Conservation (phyloP, 2,888 invertebrate species). For the Drosophila meridionalis region DNA sequence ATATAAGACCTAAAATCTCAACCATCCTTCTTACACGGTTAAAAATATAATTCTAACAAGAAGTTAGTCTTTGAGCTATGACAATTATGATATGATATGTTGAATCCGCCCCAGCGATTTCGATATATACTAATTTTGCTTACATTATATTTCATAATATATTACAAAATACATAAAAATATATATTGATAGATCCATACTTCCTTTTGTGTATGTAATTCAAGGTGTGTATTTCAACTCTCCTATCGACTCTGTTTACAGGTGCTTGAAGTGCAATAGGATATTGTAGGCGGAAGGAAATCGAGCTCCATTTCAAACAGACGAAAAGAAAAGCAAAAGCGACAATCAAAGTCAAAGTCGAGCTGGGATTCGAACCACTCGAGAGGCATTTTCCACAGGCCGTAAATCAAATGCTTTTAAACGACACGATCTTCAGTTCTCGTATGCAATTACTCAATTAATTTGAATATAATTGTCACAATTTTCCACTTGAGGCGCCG, state of each 20-base stretch:
- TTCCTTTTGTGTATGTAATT: neutral
- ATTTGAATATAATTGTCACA: constrained; percentile 83
- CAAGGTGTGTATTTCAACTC: neutral
- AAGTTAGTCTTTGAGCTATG: no score
- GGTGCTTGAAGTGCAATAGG: constrained; percentile 47
- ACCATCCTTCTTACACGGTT: no score
- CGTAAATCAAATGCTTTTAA: constrained; percentile 72
- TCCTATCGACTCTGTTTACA: constrained; percentile 36
- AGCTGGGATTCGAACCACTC: constrained; percentile 20
- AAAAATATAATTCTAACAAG: no score
- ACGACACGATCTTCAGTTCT: constrained; percentile 40
- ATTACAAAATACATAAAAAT: neutral
- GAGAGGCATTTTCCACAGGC: constrained; percentile 65
- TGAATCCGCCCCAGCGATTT: no score
- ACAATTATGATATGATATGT: no score
- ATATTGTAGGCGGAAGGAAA: constrained; percentile 32
- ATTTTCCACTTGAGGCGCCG: constrained; percentile 79
- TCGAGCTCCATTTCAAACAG: neutral
- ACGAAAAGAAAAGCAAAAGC: neutral
- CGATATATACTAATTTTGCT: no score
- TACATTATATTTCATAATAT: neutral
- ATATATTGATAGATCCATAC: neutral
- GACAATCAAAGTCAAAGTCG: constrained; percentile 4
- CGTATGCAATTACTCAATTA: constrained; percentile 79
- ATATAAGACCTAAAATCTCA: no score